Conservation (phyloP, 2,888 invertebrate species). For the Muschampia plurimacula region DNA sequence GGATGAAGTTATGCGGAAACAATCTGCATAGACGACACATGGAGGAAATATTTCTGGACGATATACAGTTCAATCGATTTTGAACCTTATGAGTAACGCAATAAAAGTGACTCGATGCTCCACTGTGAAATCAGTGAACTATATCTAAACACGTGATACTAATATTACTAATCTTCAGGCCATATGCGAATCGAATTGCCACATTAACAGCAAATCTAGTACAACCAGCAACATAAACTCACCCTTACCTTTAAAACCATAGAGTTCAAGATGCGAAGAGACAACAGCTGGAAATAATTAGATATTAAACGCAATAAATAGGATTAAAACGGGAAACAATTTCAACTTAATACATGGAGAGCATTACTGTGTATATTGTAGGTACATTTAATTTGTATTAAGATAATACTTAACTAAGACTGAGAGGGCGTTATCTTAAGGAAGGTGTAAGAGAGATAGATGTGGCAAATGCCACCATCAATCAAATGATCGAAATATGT, state of each 20-base stretch:
- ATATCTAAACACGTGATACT: conserved; percentile 49
- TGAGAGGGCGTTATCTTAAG: background rate
- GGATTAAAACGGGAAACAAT: conserved; percentile 43
- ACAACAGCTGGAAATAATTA: conserved; percentile 48
- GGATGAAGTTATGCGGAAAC: conserved; percentile 33
- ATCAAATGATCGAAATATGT: background rate
- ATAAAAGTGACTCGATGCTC: background rate
- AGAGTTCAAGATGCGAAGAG: conserved; percentile 33
- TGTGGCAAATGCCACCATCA: too few relatives aligned
- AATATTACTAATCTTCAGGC: conserved; percentile 52
- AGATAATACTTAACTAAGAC: conserved; percentile 1
- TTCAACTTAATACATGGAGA: conserved; percentile 43
- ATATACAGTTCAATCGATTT: background rate
- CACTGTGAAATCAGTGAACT: background rate
- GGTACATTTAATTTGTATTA: conserved; percentile 23
- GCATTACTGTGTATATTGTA: conserved; percentile 15
- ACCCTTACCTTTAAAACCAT: conserved; percentile 16
- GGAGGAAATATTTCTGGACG: background rate
- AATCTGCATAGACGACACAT: conserved; percentile 27
- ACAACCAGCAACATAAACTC: conserved; percentile 19
- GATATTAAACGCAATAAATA: conserved; percentile 52
- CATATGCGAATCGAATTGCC: conserved; percentile 56
- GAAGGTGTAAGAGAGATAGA: background rate
- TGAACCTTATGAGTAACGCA: background rate
- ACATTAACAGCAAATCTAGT: conserved; percentile 47